phyloP scores from a whole-genome alignment of 2,797 vertebrate species.

The Lagocephalus sceleratus region DNA sequence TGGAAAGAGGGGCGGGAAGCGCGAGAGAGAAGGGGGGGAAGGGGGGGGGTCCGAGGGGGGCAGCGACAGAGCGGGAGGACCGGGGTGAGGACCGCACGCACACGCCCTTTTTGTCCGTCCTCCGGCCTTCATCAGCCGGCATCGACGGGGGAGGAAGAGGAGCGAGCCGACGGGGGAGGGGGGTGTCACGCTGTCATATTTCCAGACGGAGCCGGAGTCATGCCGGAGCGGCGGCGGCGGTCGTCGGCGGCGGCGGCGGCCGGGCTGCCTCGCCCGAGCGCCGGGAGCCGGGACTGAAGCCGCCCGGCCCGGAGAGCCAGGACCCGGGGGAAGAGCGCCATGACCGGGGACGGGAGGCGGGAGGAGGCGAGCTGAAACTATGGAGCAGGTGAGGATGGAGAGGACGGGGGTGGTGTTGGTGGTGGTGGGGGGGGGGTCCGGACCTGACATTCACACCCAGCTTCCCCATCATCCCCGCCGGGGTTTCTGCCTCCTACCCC shows the following conservation, averaged over 20 bases:
- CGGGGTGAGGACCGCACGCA: conserved; percentile 29
- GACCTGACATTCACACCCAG: conserved; percentile 31
- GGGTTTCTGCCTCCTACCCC: conserved; percentile 25
- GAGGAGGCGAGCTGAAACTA: conserved; percentile 72
- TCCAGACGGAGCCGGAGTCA: conserved; percentile 13
- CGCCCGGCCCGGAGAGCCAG: conserved; percentile 37
- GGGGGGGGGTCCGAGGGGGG: conserved; percentile 40
- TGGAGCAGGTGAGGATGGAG: conserved; percentile 79
- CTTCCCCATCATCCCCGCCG: conserved; percentile 34
- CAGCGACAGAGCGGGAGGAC: conserved; percentile 63
- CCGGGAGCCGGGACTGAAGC: conserved; percentile 36
- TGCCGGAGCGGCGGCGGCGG: background rate
- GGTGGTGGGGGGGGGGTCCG: conserved; percentile 40
- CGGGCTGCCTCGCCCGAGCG: conserved; percentile 54
- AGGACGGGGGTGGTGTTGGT: conserved; percentile 25
- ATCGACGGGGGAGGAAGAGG: conserved; percentile 11
- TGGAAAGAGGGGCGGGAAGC: conserved; percentile 50
- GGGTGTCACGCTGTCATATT: conserved; percentile 53
- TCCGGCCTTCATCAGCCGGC: conserved; percentile 13
- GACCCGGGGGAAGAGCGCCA: conserved; percentile 43
- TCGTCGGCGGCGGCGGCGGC: conserved; percentile 30
- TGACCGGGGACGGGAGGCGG: conserved; percentile 68
- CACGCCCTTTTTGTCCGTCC: conserved; percentile 21
- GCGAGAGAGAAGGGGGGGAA: conserved; percentile 30
- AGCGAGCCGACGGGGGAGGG: conserved; percentile 7